phyloP scores from a whole-genome alignment of 2,888 invertebrate genomes.

The Dryocosmus kuriphilus region DNA sequence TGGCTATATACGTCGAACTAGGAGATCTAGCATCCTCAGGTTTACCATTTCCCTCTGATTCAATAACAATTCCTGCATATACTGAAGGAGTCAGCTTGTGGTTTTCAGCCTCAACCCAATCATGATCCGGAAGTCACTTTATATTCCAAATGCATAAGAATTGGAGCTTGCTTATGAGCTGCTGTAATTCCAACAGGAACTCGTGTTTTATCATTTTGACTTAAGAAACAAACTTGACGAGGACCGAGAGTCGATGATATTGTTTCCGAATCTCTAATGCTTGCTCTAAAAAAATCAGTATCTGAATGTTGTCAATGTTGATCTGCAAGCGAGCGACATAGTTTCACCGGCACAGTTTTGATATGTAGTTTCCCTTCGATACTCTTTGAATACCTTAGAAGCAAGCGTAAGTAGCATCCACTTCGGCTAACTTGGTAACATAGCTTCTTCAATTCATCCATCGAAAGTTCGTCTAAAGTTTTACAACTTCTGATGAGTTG shows the following conservation, averaged over 20 bases:
- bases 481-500: constrained; percentile 45
- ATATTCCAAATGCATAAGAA: constrained; percentile 66
- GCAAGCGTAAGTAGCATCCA: constrained; percentile 59
- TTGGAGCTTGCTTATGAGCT: constrained; percentile 66
- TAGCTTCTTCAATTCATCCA: constrained; percentile 33
- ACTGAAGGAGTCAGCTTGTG: constrained; percentile 69
- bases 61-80: constrained; percentile 63
- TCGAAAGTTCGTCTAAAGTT: constrained; percentile 43
- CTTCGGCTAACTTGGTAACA: constrained; percentile 57
- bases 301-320: constrained; percentile 62
- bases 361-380: constrained; percentile 63
- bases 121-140: constrained; percentile 25
- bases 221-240: constrained; percentile 57
- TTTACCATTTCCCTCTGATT: constrained; percentile 60
- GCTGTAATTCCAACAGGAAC: constrained; percentile 66
- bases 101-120: constrained; percentile 47
- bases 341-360: too few species aligned
- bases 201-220: constrained; percentile 63
- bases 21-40: constrained; percentile 69
- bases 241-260: constrained; percentile 54
- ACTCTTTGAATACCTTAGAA: constrained; percentile 57
- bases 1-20: too few species aligned
- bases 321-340: constrained; percentile 49
- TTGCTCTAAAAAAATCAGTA: constrained; percentile 44
- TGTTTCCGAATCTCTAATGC: constrained; percentile 50